Base-by-base conservation (phyloP, 2,888 invertebrate genomes). In the Diadromus collaris region DNA sequence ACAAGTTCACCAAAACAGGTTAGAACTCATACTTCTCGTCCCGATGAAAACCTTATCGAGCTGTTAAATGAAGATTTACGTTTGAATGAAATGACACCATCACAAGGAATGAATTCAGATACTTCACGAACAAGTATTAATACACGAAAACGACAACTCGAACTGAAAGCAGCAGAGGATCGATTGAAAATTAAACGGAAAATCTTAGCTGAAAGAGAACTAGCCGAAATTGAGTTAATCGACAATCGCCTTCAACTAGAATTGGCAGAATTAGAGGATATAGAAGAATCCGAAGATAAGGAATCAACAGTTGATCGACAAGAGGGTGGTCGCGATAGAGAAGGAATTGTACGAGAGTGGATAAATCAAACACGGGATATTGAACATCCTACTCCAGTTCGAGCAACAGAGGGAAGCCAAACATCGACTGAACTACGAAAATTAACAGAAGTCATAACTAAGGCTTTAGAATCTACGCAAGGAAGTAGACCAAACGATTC, bases 111-210 rank as follows among this genome's bases (percentile, higher is more conserved):
- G 38, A 38, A 38, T 38, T n/a, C 58, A 32, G 27, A 16, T 5
- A 9, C 16, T 29, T n/a, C 58, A 16, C 29, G 16, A 32, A 1
- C n/a, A n/a, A 58, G 27, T n/a, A n/a, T 46, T 4, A 4, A 6
- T 6, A 6, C 21, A 10, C 60, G 60, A 2, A 34, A 19, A 34
- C 34, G 68, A 0, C 51, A 29, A n/a, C 51, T 68, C 6, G 54
- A 68, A 16, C 38, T 68, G 24, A 6, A n/a, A 13, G 68, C 68
- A 2, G 54, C 68, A 1, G 68, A 68, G 13, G 51, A 51, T 19
- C 24, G 68, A 2, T 29, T 48, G 16, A 68, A 51, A 29, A 54
- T 68, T 19, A 29, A 34, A 51, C 27, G 19, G 2, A 68, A 0
- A 34, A 27, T 34, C 19, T 7, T 68, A 7, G 29, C 29, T 7